Percentiles rank a stretch among this genome's conserved stretches.
Conservation (phyloP, 2,113 vertebrate genomes). For the Phylloscopus trochilus region DNA sequence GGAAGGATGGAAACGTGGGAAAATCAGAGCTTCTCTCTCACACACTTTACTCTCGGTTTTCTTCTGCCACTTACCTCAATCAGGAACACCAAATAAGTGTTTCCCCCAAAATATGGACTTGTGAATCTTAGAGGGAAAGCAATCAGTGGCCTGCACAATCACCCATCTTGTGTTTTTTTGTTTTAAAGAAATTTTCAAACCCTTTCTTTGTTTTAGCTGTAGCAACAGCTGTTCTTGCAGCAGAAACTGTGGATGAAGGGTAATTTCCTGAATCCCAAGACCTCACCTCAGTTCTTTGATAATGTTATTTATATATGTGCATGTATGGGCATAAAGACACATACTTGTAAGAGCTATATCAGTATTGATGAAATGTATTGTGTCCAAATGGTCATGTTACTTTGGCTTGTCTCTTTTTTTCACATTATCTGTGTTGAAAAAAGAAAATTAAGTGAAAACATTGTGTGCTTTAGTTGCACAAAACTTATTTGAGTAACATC, state of each 20-base stretch:
- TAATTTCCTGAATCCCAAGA: slow-evolving; percentile 14
- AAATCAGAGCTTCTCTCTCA: not conserved
- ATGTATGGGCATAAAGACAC: not conserved
- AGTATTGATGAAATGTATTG: not conserved
- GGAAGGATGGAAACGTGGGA: not conserved
- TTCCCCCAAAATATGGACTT: not conserved
- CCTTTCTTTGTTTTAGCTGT: slow-evolving; percentile 43
- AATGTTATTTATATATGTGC: not conserved
- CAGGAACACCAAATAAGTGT: not conserved
- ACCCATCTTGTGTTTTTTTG: slow-evolving; percentile 18
- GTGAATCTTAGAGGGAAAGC: slow-evolving; percentile 29
- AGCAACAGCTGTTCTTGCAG: slow-evolving; percentile 38
- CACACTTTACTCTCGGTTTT: slow-evolving; percentile 25
- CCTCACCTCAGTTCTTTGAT: not conserved
- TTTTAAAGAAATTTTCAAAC: slow-evolving; percentile 58
- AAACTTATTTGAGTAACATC: not conserved
- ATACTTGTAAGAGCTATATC: not conserved
- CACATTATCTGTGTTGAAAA: not conserved
- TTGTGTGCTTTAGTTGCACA: fast-evolving
- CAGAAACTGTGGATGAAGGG: not conserved
- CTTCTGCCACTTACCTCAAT: slow-evolving; percentile 57
- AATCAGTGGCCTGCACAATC: slow-evolving; percentile 5
- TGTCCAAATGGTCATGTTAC: not conserved
- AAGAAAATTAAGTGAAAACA: not conserved
- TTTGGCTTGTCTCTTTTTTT: not conserved